Base-by-base conservation (phyloP, 1,140 invertebrate species). In the Eriocheir sinensis region DNA sequence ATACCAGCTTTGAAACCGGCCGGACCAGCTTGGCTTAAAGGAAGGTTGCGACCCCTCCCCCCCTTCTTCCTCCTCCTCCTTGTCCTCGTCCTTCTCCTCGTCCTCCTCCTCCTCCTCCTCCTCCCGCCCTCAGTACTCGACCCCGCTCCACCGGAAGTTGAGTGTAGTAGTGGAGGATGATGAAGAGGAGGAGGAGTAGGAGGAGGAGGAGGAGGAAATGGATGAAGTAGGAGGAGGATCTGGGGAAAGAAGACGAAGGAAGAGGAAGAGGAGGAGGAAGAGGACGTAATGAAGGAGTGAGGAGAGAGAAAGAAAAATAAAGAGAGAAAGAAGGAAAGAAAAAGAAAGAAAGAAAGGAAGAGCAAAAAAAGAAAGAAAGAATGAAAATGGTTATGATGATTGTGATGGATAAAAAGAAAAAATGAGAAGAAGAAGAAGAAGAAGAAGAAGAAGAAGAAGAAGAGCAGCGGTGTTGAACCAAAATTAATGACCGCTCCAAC, bases 221-320 rank as follows among this genome's bases (percentile, higher is more conserved):
- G 60, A 91, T 48, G 38, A 21, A 38, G 60, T 79, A 53, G 21
- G 48, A 79, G 48, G 15, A 36, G 9, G 60, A 12, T 0, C 2
- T 2, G 1, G 8, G 48, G 48, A 60, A 41, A 53, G 89, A 90
- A 21, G 60, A 38, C 48, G 36, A 53, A 91, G 60, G 36, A 53
- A 79, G 90, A 72, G 90, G 36, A 27, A 41, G 44, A 90, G 89
- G 53, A 17, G 17, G 48, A 53, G 89, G 60, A 60, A 53, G 53
- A 17, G 21, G 30, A 15, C 32, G n/a, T 36, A 27, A 53, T 53
- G 40, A 53, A 2, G 81, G 21, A 36, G 3, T 36, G 30, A 85
- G 81, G 40, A 32, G 85, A 21, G 79, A 80, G 79, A 21, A 32
- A 80, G 79, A 80, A 32, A 80, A 32, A 80, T 27, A 80, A 32